Evolutionary conservation across 2,797 vertebrate species (phyloP), one percentile per base, ranked within the genome.

Genomic region (Sparus aurata): DNA sequence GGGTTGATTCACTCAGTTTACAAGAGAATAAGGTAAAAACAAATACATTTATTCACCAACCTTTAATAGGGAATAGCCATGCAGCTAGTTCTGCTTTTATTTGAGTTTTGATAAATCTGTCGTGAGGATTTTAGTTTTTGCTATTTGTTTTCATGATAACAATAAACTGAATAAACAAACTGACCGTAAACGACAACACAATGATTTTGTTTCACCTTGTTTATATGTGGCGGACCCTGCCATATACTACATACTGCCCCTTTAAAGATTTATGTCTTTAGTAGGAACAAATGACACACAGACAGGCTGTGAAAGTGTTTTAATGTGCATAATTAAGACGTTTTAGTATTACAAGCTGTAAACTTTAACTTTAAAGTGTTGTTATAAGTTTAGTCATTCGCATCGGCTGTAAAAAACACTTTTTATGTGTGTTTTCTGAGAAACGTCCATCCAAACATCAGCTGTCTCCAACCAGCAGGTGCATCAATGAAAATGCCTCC

Each of bases 401-500:
- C 34, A 16, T 20, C 18, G 3, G 12, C 10, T 67, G 5, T 30
- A 17, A 23, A 27, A 61, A 54, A 22, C 15, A 20, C n/a, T 38
- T 46, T 58, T 60, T 22, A 41, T 23, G 5, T 49, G 55, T 23
- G 10, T 20, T 66, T 50, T 41, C 3, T 5, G 5, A 55, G 27
- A 55, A 27, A 50, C 3, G 15, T 34, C 2, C 0, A 22, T 41
- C 47, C 59, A 43, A 22, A n/a, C 49, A 46, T 38, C 17, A 43
- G 49, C 27, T 34, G 18, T 47, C 12, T 9, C 27, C 49, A 18
- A 34, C 47, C 3, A n/a, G 12, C 63, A 82, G 59, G 74, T 77
- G 18, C 38, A 77, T 72, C 68, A n/a, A 3, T 15, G 18, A 34
- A 11, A 64, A 64, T 23, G 15, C 17, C 3, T 27, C 12, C 55